A percentile compares a stretch with the other conserved stretches of the same genome.
Evolutionary conservation across 92 coral and sea anemone species (phyloP).

Genomic region (Heteractis magnifica): DNA sequence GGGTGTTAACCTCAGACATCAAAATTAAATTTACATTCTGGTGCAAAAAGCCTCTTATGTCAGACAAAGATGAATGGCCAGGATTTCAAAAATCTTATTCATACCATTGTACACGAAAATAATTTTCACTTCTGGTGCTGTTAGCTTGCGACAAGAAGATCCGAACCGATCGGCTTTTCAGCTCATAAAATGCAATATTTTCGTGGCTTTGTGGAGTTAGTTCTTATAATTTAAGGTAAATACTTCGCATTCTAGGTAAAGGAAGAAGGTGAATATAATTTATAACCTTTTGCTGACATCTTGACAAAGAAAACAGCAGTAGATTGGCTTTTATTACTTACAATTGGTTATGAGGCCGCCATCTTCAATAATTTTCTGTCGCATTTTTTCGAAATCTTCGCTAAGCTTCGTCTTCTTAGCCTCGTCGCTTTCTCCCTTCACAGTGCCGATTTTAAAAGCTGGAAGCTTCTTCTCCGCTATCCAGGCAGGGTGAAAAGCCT

Average conservation of each 20-base stretch:
- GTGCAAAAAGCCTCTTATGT: background rate
- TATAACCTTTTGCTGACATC: background rate
- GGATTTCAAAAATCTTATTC: background rate
- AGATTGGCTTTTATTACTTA: slow-evolving; percentile 54
- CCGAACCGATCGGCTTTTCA: background rate
- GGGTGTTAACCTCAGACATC: background rate
- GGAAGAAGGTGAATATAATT: background rate
- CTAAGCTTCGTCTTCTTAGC: slow-evolving; percentile 55
- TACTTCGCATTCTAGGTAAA: background rate
- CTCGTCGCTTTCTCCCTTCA: slow-evolving; percentile 33
- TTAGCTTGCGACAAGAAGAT: background rate
- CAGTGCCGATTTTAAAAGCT: slow-evolving; percentile 77
- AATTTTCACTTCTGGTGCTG: background rate
- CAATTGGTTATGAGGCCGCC: slow-evolving; percentile 86
- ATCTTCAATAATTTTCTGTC: slow-evolving; percentile 72
- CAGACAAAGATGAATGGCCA: background rate
- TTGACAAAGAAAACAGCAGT: background rate
- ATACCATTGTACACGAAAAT: background rate
- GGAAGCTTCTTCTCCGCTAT: slow-evolving; percentile 80
- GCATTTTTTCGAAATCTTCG: slow-evolving; percentile 76
- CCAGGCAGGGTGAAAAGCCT: slow-evolving; percentile 91
- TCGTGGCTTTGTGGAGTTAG: background rate
- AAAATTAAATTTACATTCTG: background rate
- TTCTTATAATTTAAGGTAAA: background rate
- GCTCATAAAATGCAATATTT: background rate